Base-by-base conservation (phyloP, 1,140 invertebrate genomes). In the Bradysia coprophila region DNA sequence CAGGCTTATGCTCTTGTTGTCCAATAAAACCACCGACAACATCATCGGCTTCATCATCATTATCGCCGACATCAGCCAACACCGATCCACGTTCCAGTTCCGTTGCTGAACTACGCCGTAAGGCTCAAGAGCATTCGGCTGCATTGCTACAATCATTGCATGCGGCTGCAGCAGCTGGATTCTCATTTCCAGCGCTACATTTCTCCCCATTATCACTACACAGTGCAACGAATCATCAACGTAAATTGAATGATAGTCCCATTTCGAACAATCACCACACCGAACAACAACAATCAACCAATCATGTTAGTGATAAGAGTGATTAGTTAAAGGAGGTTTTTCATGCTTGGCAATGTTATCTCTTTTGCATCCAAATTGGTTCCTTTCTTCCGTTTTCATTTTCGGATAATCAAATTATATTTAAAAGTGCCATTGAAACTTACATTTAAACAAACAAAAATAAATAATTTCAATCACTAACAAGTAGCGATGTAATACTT, bases 111-210 rank as follows among this genome's bases (percentile, higher is more conserved):
- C 63, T 91, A 8, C 67, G 87, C 11, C 70, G 87, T 20, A 91
- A 91, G 58, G 87, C 87, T 0, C 84, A 90, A 56, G 88, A 91
- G 54, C 87, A 92, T 58, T 86, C 84, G 2, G 86, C 87, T 0
- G 85, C 86, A 0, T 64, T 87, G 10, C 59, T 86, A 39, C 80
- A 83, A 51, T 78, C 74, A 16, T 61, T 84, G 20, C 80, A 75
- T 44, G 65, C 55, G 51, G 68, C 63, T 55, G 71, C 66, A 50
- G 71, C 57, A 51, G 65, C 43, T 43, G 58, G 58, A 11, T 31
- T 61, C 37, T 54, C 58, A 9, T 60, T 69, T 3, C 57, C 56
- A 2, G 67, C 67, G 0, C 48, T 73, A 2, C 63, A 65, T 32
- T 57, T 73, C 40, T 75, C 76, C 2, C 68, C 58, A 6, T 48